Evolutionary conservation across 2,113 vertebrate species (phyloP).

Genomic region (Trinectes maculatus): DNA sequence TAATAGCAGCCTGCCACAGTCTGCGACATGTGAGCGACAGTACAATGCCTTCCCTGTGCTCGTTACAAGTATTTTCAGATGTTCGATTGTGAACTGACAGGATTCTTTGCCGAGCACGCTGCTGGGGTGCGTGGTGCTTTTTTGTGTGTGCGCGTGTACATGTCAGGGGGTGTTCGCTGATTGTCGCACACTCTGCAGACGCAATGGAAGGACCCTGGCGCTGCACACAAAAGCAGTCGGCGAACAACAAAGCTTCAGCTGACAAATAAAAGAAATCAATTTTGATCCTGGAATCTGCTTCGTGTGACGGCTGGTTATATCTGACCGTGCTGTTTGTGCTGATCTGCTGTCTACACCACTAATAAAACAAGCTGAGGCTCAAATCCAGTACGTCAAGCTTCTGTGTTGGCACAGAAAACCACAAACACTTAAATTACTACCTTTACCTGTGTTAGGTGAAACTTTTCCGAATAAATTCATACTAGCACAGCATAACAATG

Average conservation of each 20-base stretch:
- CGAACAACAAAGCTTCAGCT: background rate
- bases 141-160: background rate
- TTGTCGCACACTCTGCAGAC: constrained; percentile 16
- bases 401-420: constrained; percentile 16
- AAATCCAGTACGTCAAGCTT: constrained; percentile 5
- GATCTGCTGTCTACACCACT: background rate
- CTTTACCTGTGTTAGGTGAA: background rate
- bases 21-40: constrained; percentile 13
- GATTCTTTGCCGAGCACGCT: constrained; percentile 19
- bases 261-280: background rate
- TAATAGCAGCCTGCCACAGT: constrained; percentile 19
- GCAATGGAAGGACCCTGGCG: background rate
- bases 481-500: background rate
- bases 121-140: background rate
- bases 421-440: constrained; percentile 26
- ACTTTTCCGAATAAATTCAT: constrained; percentile 2
- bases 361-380: constrained; percentile 48
- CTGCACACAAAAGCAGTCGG: background rate
- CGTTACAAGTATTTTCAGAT: constrained; percentile 47
- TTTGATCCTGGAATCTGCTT: background rate
- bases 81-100: constrained; percentile 23
- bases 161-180: background rate
- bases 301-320: constrained; percentile 24
- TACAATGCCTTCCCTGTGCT: constrained; percentile 54
- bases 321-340: background rate